Percentiles rank a stretch among this genome's conserved stretches.
Conservation (phyloP, 2,888 invertebrate species). For the Villa cingulata region DNA sequence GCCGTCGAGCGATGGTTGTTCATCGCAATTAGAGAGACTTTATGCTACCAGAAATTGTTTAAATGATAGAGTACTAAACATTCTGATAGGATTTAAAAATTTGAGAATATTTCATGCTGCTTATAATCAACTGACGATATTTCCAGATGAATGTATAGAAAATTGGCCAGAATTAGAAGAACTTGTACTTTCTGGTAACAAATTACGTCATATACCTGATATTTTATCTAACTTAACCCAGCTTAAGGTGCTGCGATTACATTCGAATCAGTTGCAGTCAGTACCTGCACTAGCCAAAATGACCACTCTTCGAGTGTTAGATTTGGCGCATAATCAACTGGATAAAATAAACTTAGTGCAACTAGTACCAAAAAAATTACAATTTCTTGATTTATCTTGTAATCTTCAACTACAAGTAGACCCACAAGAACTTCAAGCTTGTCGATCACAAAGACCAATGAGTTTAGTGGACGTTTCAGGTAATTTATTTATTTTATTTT, state of each 20-base stretch:
- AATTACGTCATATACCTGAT: constrained; percentile 59
- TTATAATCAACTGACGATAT: constrained; percentile 58
- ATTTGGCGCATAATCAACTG: constrained; percentile 73
- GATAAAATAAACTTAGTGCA: constrained; percentile 63
- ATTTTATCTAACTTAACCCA: constrained; percentile 57
- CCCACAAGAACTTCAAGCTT: constrained; percentile 65
- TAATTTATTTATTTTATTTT: no score
- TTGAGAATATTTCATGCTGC: constrained; percentile 61
- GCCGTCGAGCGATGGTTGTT: constrained; percentile 46
- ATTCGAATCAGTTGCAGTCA: constrained; percentile 63
- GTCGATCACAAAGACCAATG: constrained; percentile 64
- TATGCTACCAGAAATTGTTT: constrained; percentile 66
- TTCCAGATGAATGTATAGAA: constrained; percentile 60
- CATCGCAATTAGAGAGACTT: constrained; percentile 51
- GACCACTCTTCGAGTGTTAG: constrained; percentile 59
- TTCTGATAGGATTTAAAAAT: constrained; percentile 49
- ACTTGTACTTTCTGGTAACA: constrained; percentile 68
- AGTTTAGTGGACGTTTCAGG: constrained; percentile 77
- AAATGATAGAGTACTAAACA: constrained; percentile 52
- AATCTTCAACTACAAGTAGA: constrained; percentile 71
- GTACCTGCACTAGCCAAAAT: constrained; percentile 66
- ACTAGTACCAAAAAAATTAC: constrained; percentile 66
- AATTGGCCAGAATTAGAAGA: constrained; percentile 72
- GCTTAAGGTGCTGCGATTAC: constrained; percentile 61
- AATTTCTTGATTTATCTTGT: constrained; percentile 73